Evolutionary conservation across 2,113 vertebrate species (phyloP).

Genomic region (Synchiropus splendidus): DNA sequence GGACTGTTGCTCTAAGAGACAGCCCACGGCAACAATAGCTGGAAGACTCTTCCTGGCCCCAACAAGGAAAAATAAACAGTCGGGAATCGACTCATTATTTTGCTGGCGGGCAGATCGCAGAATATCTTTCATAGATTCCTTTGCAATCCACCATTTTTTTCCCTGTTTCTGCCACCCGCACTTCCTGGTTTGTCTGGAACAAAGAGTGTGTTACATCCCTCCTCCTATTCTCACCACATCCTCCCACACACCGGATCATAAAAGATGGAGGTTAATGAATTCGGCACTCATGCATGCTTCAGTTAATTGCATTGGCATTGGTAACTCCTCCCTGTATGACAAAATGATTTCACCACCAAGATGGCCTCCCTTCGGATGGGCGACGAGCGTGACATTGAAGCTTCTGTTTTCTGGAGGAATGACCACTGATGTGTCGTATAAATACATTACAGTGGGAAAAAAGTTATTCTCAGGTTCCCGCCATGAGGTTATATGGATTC

Average conservation of each 20-base stretch:
- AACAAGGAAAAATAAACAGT: slow-evolving; percentile 16
- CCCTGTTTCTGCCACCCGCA: slow-evolving; percentile 4
- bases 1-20: neutral
- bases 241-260: slow-evolving; percentile 20
- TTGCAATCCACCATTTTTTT: slow-evolving; percentile 6
- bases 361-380: slow-evolving; percentile 34
- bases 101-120: neutral
- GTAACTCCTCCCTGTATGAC: slow-evolving; percentile 45
- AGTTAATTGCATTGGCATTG: slow-evolving; percentile 61
- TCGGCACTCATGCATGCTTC: slow-evolving; percentile 47
- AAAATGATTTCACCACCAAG: slow-evolving; percentile 46
- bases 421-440: too few species aligned
- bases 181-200: slow-evolving; percentile 20
- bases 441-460: too few species aligned
- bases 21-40: slow-evolving; percentile 31
- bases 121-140: slow-evolving; percentile 9
- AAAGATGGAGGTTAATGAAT: slow-evolving; percentile 66
- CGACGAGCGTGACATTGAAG: slow-evolving; percentile 8
- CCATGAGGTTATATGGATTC: too few species aligned
- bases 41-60: slow-evolving; percentile 12
- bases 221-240: slow-evolving; percentile 5
- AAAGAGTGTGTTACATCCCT: slow-evolving; percentile 24
- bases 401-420: too few species aligned
- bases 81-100: slow-evolving; percentile 6
- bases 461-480: too few species aligned